phyloP scores from a whole-genome alignment of 2,888 invertebrate species.

The Polyommatus iphigenia region DNA sequence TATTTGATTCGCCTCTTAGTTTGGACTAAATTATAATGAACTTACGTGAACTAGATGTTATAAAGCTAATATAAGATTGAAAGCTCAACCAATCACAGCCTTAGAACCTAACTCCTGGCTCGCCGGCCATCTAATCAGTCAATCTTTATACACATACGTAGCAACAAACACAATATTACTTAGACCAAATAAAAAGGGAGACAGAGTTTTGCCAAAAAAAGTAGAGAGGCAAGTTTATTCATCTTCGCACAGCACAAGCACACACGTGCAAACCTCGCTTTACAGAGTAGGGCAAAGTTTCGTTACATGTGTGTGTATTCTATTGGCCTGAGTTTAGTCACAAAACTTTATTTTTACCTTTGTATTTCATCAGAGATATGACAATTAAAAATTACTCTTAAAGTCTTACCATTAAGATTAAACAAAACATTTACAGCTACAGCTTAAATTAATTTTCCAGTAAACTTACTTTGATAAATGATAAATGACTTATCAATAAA shows the following conservation, averaged over 20 bases:
- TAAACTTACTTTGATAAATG: not conserved
- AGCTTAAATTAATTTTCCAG: not conserved
- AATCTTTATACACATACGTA: slow-evolving; percentile 10
- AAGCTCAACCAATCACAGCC: slow-evolving; percentile 17
- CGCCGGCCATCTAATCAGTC: slow-evolving; percentile 3
- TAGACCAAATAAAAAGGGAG: not conserved
- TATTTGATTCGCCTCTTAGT: not conserved
- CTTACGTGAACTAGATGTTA: not conserved
- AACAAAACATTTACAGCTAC: not conserved
- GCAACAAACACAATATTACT: not conserved
- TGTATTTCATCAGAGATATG: not conserved
- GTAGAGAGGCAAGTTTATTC: too few relatives aligned
- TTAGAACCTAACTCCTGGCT: not conserved
- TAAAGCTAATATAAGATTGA: not conserved
- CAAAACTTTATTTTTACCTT: not conserved
- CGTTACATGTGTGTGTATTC: not conserved
- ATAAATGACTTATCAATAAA: not conserved
- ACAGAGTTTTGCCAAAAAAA: not conserved
- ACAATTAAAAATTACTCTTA: not conserved
- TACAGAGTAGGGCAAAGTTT: not conserved
- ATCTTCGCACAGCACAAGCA: not conserved
- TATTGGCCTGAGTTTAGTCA: not conserved
- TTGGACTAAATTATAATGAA: not conserved
- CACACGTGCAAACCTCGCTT: not conserved
- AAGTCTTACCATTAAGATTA: not conserved